A percentile compares a stretch with the other conserved stretches of the same genome.
phyloP scores from a whole-genome alignment of 2,113 vertebrate genomes.

The Microtus richardsoni region DNA sequence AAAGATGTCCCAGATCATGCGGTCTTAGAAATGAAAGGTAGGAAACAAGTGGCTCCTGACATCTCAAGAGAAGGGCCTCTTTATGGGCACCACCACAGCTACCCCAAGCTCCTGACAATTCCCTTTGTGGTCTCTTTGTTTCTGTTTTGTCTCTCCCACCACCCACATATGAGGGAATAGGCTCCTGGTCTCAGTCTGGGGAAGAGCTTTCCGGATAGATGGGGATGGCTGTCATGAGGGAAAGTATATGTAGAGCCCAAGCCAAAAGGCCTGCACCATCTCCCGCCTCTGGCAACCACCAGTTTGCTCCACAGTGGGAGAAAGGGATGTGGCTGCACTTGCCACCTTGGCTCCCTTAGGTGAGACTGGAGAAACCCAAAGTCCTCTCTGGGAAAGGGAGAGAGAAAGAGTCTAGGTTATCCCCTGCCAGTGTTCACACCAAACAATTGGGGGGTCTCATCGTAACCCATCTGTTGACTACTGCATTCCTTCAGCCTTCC shows the following conservation, averaged over 20 bases:
- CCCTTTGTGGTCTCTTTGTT: neutral
- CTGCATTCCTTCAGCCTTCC: neutral
- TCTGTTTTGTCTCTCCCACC: conserved; percentile 38
- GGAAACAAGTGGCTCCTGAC: conserved; percentile 59
- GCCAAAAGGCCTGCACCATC: neutral
- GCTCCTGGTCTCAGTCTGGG: neutral
- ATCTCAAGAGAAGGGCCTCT: neutral
- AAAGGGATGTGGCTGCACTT: neutral
- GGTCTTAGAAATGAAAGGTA: conserved; percentile 99
- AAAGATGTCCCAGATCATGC: conserved; percentile 98
- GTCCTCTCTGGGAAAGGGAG: neutral
- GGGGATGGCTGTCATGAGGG: neutral
- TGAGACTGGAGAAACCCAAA: neutral
- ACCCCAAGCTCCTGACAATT: neutral
- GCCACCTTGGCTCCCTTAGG: no score
- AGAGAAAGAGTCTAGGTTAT: neutral
- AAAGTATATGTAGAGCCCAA: neutral
- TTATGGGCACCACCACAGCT: neutral
- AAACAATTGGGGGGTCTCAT: neutral
- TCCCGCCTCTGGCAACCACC: neutral
- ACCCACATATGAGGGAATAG: neutral
- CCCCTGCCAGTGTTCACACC: neutral
- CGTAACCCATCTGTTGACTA: neutral
- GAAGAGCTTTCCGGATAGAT: conserved; percentile 2
- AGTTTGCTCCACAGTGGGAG: neutral